Conservation (phyloP, 2,797 vertebrate species). For the Hoplostethus mediterraneus region DNA sequence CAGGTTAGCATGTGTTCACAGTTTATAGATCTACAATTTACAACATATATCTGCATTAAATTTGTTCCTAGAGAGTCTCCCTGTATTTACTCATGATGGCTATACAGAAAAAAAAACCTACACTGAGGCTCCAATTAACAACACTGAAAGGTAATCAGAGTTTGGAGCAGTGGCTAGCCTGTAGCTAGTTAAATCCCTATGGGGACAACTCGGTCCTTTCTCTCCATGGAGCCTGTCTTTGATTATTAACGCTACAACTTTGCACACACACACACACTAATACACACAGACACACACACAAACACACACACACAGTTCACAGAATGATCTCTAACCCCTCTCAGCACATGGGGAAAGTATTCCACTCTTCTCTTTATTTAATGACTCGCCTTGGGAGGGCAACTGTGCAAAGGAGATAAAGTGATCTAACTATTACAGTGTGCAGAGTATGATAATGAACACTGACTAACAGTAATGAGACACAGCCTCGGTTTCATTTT, state of each 20-base stretch:
- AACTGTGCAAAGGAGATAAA: conserved; percentile 32
- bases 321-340: conserved; percentile 28
- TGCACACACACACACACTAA: background rate
- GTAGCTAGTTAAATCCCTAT: conserved; percentile 33
- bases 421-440: conserved; percentile 31
- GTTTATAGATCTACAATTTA: background rate
- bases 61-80: background rate
- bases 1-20: no score
- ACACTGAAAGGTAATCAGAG: conserved; percentile 19
- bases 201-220: conserved; percentile 4
- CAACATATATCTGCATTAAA: background rate
- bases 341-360: conserved; percentile 23
- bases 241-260: conserved; percentile 20
- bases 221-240: conserved; percentile 34
- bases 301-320: background rate
- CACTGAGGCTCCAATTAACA: background rate
- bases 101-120: background rate
- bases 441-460: conserved; percentile 29
- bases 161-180: conserved; percentile 13
- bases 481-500: conserved; percentile 12
- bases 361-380: conserved; percentile 40
- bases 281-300: background rate
- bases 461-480: conserved; percentile 3
- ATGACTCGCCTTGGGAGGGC: conserved; percentile 51
- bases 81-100: background rate